Conservation (phyloP, 2,797 vertebrate genomes). For the Aotus griseimembra region DNA sequence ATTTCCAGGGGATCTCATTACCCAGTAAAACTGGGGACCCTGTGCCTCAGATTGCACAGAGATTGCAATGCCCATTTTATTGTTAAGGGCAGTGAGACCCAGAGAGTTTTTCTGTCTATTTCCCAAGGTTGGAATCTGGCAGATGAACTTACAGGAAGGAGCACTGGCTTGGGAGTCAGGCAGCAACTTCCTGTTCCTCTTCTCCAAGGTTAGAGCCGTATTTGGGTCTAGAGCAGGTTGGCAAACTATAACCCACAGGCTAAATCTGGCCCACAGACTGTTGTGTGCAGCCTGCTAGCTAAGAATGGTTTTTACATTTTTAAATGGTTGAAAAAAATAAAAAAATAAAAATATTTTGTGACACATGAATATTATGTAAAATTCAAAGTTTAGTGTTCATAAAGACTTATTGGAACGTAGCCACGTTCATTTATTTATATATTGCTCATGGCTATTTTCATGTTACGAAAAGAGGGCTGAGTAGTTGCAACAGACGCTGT, state of each 20-base stretch:
- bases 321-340: neutral
- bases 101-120: neutral
- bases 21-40: neutral
- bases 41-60: fast-evolving
- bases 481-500: neutral
- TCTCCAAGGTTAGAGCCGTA: neutral
- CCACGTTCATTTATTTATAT: neutral
- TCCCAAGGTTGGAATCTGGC: neutral
- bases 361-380: neutral
- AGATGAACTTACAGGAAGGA: neutral
- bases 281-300: neutral
- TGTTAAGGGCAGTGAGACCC: neutral
- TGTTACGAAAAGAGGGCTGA: neutral
- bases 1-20: neutral
- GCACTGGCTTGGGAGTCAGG: neutral
- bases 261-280: neutral
- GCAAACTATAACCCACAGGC: neutral
- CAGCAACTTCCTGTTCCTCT: neutral
- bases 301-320: neutral
- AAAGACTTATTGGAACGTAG: neutral
- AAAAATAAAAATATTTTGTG: conserved; percentile 14
- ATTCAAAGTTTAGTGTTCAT: neutral
- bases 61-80: neutral
- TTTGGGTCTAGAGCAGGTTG: neutral
- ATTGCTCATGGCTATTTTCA: neutral